A percentile compares a stretch with the other conserved stretches of the same genome.
phyloP scores from a whole-genome alignment of 2,888 invertebrate genomes.

The Seira musarum region DNA sequence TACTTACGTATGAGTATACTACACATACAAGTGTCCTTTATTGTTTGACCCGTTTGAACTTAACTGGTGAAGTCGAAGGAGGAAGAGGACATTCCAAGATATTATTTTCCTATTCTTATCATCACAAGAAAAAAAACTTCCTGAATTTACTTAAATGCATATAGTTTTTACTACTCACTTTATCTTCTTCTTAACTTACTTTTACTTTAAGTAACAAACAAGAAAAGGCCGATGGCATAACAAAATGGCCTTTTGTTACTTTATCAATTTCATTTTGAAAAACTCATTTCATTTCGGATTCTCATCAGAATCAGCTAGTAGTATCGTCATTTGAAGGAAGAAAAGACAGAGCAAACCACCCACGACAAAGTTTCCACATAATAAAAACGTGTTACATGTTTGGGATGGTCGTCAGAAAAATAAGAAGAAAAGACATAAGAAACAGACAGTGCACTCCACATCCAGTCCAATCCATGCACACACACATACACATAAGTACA shows the following conservation, averaged over 20 bases:
- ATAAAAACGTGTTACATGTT: slow-evolving; percentile 54
- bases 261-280: slow-evolving; percentile 28
- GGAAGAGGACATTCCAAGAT: slow-evolving; percentile 21
- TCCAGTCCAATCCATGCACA: no score
- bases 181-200: no score
- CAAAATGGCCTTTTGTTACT: not conserved
- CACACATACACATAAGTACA: not conserved
- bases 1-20: no score
- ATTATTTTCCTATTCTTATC: slow-evolving; percentile 24
- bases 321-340: not conserved
- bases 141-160: no score
- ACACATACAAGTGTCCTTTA: slow-evolving; percentile 40
- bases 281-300: slow-evolving; percentile 50
- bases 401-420: slow-evolving; percentile 9
- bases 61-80: not conserved
- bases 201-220: not conserved
- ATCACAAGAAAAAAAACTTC: not conserved
- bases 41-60: slow-evolving; percentile 57
- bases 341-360: slow-evolving; percentile 14
- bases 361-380: slow-evolving; percentile 56
- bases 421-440: slow-evolving; percentile 28
- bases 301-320: slow-evolving; percentile 21
- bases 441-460: slow-evolving; percentile 45
- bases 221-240: no score
- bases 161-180: not conserved